Base-by-base conservation (phyloP, 2,888 invertebrate genomes). In the Notodonta ziczac region DNA sequence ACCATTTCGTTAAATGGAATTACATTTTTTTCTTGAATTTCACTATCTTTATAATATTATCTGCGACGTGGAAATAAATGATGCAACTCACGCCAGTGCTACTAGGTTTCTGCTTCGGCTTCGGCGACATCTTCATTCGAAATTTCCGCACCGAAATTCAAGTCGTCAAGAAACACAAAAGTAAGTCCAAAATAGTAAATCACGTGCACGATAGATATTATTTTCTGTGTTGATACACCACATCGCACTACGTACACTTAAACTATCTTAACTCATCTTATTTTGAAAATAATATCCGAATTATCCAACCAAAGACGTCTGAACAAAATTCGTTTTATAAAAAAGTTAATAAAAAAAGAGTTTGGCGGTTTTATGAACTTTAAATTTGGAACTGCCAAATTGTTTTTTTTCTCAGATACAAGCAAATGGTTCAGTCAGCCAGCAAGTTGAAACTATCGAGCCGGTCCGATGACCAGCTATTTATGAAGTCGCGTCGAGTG, bases 141-240 rank as follows among this genome's bases (percentile, higher is more conserved):
- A 59, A 61, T 58, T 62, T 58, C 58, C 66, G 24, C 42, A 13
- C 5, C 40, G 46, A 50, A 48, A 61, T 61, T 55, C 67, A 70
- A 72, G 77, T 76, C 79, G 86, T 89, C 89, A 88, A 85, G 85
- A 86, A 84, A 88, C 83, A 83, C 86, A 80, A 70, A 74, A 87
- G 69, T 85, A 82, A 80, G 82, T 87, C 87, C 88, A 81, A 76
- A 77, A 78, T 16, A 81, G 68, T 62, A 80, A 70, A 74, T 77
- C 81, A 73, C 84, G 77, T 62, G 71, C 77, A 81, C 69, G 73
- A 74, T 78, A 69, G 74, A 67, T 81, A 83, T 84, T 84, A 69
- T 83, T 85, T 79, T 84, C 82, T 81, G 84, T 71, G 66, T 72
- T 71, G 71, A 75, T 74, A 72, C 74, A 76, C 76, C 80, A 82